Evolutionary conservation across 2,888 invertebrate species (phyloP), one percentile per base, ranked within the genome.

Genomic region (Eristalinus sepulchralis): DNA sequence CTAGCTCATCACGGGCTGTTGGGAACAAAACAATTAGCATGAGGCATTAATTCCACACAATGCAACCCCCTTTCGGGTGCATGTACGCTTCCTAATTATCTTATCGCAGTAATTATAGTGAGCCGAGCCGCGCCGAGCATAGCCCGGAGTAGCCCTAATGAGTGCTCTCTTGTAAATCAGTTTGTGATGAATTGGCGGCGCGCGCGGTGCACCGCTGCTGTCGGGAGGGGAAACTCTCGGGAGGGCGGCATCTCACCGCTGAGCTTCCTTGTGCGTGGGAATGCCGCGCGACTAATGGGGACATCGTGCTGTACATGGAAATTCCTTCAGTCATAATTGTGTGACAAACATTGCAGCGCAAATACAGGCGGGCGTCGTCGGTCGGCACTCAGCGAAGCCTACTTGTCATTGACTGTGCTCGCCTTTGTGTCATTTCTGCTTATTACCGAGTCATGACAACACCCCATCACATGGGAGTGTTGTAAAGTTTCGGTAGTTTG

Each of bases 21-120:
- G 60, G 83, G 78, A 82, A 71, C 86, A 83, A 83, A 86, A 86
- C 73, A 86, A 86, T 86, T 83, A 86, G 78, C 78, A 73, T 27
- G 64, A 60, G 77, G 77, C 78, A 78, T 17, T 68, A 63, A 70
- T 82, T 77, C 78, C 68, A 81, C 82, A 78, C 78, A 82, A 83
- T 78, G 78, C 73, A 83, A 17, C 47, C 86, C 86, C 81, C 57
- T 67, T 86, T 75, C 66, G 82, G 83, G 86, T 83, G 59, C 82
- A 86, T 83, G 82, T 78, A 86, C 86, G 78, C 83, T 86, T 86
- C 86, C 86, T 86, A 83, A 86, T 86, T 86, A 86, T 83, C 86
- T 86, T 86, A 86, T 86, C 75, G 70, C 70, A 79, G 83, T 86
- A 86, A 86, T 86, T 83, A 83, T 75, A 85, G 82, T 67, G 66